These are phyloP conservation scores for Scopus umbretta DNA, from an alignment of 2,113 vertebrate genomes.

Conservation along the genomic window DNA sequence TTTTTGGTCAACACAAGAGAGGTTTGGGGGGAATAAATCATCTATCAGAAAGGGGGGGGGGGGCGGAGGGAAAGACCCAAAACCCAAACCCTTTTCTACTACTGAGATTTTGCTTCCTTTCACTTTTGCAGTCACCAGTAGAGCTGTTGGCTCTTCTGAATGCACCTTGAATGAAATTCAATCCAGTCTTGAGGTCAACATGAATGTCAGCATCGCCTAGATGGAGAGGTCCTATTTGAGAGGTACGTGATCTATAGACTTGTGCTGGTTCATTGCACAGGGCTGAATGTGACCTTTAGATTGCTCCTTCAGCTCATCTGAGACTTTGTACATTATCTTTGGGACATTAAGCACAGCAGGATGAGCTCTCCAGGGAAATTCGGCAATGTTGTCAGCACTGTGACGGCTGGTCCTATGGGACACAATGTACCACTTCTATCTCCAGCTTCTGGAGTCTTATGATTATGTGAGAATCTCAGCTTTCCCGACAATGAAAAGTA, in stretches of 20 bases:
- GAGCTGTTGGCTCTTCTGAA: not conserved
- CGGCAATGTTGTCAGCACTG: not conserved
- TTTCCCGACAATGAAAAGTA: constrained; percentile 4
- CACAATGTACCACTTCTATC: not conserved
- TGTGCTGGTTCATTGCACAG: not conserved
- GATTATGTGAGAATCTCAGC: not conserved
- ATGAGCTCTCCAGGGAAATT: not conserved
- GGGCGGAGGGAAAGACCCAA: too few relatives aligned
- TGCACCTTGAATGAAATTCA: not conserved
- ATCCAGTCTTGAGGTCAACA: not conserved
- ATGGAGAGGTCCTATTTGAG: not conserved
- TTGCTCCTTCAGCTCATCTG: not conserved
- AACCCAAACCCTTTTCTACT: not conserved
- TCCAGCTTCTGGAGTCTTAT: not conserved
- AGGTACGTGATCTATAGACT: not conserved
- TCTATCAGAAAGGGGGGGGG: not conserved
- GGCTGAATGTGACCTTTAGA: constrained; percentile 30
- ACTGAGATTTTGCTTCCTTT: not conserved
- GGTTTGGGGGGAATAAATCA: not conserved
- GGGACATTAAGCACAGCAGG: not conserved
- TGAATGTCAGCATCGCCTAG: not conserved
- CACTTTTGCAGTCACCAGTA: not conserved
- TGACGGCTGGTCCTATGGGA: not conserved
- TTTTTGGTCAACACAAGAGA: not conserved
- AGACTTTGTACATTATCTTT: constrained; percentile 18